Percentiles rank a stretch among this genome's conserved stretches.
These are phyloP conservation scores for Merodon equestris DNA, from an alignment of 2,888 invertebrate species.

Conservation along the genomic window DNA sequence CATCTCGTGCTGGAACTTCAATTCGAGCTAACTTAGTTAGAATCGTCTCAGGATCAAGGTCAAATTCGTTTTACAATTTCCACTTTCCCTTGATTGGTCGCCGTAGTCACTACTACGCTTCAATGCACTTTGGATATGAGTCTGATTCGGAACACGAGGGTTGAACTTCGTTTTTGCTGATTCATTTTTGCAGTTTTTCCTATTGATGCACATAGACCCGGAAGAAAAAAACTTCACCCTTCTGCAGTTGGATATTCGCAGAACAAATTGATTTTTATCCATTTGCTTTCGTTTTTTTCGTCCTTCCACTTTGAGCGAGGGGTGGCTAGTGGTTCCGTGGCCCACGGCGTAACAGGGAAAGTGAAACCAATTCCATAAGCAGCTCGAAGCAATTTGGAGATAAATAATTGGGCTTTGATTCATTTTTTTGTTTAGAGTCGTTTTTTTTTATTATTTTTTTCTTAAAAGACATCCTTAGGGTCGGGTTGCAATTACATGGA, in stretches of 20 bases:
- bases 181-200: constrained; percentile 9
- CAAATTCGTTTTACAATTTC: constrained; percentile 39
- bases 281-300: constrained; percentile 13
- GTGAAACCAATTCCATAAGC: constrained; percentile 63
- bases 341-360: constrained; percentile 24
- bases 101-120: constrained; percentile 2
- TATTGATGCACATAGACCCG: constrained; percentile 18
- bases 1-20: constrained; percentile 35
- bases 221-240: constrained; percentile 43
- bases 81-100: not conserved
- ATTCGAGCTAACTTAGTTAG: constrained; percentile 54
- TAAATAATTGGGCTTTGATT: constrained; percentile 63
- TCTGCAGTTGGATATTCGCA: constrained; percentile 40
- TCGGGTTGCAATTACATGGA: constrained; percentile 49
- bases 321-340: constrained; percentile 9
- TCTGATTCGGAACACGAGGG: constrained; percentile 40
- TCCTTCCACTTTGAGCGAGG: constrained; percentile 17
- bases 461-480: constrained; percentile 11
- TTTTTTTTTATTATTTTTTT: constrained; percentile 21
- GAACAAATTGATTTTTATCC: constrained; percentile 65
- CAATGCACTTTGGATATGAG: constrained; percentile 25
- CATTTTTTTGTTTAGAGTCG: constrained; percentile 15
- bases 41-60: constrained; percentile 65
- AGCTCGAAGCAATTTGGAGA: constrained; percentile 59
- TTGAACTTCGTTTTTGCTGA: constrained; percentile 28